These are phyloP conservation scores for Platycercus adscitus DNA, from an alignment of 2,113 vertebrate genomes.

Conservation along the genomic window DNA sequence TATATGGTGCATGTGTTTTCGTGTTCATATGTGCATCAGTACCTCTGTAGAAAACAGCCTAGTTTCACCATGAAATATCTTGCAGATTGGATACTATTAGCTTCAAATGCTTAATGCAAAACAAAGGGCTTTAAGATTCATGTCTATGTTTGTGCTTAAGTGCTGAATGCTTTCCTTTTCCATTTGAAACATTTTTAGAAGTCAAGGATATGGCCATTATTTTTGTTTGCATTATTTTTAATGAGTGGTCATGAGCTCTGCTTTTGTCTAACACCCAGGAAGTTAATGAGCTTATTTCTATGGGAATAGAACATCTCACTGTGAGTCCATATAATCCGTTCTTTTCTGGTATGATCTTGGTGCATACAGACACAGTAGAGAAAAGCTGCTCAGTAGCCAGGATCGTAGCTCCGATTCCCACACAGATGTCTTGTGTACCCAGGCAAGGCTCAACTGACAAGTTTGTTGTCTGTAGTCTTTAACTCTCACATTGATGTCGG, in stretches of 20 bases:
- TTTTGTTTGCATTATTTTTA: background rate
- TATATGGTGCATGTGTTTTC: background rate
- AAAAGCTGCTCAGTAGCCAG: background rate
- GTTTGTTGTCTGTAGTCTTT: background rate
- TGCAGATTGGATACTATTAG: background rate
- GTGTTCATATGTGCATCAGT: background rate
- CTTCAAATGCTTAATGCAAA: background rate
- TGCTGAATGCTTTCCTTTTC: background rate
- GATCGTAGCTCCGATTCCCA: background rate
- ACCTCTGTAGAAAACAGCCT: background rate
- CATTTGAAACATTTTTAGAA: background rate
- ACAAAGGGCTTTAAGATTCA: background rate
- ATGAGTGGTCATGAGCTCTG: background rate
- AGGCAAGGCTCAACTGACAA: background rate
- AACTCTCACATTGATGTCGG: background rate
- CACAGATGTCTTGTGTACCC: background rate
- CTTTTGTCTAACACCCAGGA: background rate
- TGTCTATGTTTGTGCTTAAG: background rate
- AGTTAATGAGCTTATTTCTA: slow-evolving; percentile 13
- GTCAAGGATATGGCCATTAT: background rate
- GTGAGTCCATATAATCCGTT: background rate
- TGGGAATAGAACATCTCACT: background rate
- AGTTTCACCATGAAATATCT: background rate
- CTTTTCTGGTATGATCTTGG: background rate
- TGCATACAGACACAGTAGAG: background rate